These are phyloP conservation scores for Hemicordylus capensis DNA, from an alignment of 2,113 vertebrate species.

Conservation along the genomic window DNA sequence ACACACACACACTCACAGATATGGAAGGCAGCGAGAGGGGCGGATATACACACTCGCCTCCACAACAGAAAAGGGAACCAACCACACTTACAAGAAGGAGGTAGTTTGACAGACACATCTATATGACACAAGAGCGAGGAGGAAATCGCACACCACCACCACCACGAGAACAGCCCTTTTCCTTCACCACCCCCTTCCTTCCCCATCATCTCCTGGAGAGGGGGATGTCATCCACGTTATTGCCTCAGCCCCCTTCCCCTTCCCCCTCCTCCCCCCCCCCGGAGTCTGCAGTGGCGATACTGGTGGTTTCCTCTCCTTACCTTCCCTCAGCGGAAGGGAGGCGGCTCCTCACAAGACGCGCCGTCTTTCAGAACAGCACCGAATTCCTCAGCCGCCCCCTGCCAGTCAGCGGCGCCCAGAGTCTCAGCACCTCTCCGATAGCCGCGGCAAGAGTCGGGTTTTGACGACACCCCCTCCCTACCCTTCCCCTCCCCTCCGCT, in stretches of 20 bases:
- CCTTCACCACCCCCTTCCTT: background rate
- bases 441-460: slow-evolving; percentile 47
- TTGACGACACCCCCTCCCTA: slow-evolving; percentile 54
- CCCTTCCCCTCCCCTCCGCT: slow-evolving; percentile 6
- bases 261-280: background rate
- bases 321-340: slow-evolving; percentile 19
- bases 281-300: background rate
- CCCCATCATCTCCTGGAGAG: background rate
- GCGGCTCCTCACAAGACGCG: slow-evolving; percentile 32
- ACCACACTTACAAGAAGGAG: background rate
- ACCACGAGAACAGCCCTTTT: background rate
- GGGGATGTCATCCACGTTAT: background rate
- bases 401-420: background rate
- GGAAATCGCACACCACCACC: background rate
- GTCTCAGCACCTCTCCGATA: slow-evolving; percentile 15
- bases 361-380: slow-evolving; percentile 34
- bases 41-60: background rate
- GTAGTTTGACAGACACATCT: background rate
- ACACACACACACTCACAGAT: background rate
- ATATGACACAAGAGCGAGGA: background rate
- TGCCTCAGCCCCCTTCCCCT: background rate
- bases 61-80: background rate
- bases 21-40: background rate
- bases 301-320: background rate
- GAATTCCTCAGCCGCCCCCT: slow-evolving; percentile 4